Conservation (phyloP, 1,140 invertebrate genomes). For the Drosophila parvula region DNA sequence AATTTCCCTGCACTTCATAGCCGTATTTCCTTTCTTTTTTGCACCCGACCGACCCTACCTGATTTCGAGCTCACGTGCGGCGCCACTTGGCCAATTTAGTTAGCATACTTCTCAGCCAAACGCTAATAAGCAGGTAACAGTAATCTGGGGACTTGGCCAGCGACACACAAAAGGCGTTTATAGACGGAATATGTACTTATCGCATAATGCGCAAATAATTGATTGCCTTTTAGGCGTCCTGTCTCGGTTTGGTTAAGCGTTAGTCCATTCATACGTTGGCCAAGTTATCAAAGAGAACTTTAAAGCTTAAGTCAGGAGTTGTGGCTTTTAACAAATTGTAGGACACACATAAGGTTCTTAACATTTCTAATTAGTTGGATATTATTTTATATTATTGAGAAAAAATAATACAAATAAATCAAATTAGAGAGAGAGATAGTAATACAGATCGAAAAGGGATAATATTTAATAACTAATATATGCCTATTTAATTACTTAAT, state of each 20-base stretch:
- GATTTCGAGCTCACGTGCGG: slow-evolving; percentile 36
- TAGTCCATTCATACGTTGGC: background rate
- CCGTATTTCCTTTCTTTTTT: background rate
- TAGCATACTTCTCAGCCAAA: slow-evolving; percentile 37
- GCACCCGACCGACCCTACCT: background rate
- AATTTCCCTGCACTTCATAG: slow-evolving; percentile 22
- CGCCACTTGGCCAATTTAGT: slow-evolving; percentile 51
- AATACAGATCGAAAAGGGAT: too few species aligned
- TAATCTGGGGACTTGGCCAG: background rate
- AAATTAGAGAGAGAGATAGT: too few species aligned
- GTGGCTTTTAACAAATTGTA: background rate
- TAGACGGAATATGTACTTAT: slow-evolving; percentile 6
- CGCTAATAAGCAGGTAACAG: slow-evolving; percentile 35
- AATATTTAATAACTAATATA: background rate
- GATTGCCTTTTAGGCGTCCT: slow-evolving; percentile 15
- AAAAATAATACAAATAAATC: background rate
- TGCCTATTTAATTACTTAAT: background rate
- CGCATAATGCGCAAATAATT: slow-evolving; percentile 47
- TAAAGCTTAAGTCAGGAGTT: background rate
- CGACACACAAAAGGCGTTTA: slow-evolving; percentile 47
- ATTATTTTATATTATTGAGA: too few species aligned
- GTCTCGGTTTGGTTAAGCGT: background rate
- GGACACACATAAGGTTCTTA: background rate
- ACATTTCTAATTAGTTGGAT: background rate
- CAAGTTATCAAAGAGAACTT: background rate